Conservation (phyloP, 2,113 vertebrate species). For the Isurus oxyrinchus region DNA sequence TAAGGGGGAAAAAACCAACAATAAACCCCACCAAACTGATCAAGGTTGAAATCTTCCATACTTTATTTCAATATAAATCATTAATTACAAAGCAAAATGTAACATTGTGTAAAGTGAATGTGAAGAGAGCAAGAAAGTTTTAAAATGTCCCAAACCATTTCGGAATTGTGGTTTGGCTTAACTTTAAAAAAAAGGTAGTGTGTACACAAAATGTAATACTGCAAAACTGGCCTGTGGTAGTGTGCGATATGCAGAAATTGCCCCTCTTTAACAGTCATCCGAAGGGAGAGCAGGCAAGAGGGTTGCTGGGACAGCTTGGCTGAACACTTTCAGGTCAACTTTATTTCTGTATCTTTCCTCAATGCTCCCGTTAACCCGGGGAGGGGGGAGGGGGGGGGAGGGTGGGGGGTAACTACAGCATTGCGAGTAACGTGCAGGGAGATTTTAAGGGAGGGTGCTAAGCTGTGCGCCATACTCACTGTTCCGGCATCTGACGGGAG, state of each 20-base stretch:
- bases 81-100: conserved; percentile 30
- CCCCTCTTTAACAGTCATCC: not conserved
- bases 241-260: not conserved
- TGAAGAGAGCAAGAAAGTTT: not conserved
- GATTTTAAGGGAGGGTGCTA: not conserved
- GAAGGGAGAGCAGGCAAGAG: not conserved
- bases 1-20: not conserved
- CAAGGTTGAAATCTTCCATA: not conserved
- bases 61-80: conserved; percentile 30
- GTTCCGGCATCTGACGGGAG: not conserved
- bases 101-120: not conserved
- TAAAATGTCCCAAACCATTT: not conserved
- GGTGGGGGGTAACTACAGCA: not conserved
- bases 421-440: not conserved
- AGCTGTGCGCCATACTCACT: not conserved
- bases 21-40: not conserved
- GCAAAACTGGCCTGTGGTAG: not conserved
- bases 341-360: too few relatives aligned
- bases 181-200: not conserved
- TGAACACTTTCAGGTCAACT: not conserved
- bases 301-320: not conserved
- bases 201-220: not conserved
- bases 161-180: not conserved
- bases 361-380: too few relatives aligned
- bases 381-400: too few relatives aligned